phyloP scores from a whole-genome alignment of 2,888 invertebrate genomes.

The Xestobium rufovillosum region DNA sequence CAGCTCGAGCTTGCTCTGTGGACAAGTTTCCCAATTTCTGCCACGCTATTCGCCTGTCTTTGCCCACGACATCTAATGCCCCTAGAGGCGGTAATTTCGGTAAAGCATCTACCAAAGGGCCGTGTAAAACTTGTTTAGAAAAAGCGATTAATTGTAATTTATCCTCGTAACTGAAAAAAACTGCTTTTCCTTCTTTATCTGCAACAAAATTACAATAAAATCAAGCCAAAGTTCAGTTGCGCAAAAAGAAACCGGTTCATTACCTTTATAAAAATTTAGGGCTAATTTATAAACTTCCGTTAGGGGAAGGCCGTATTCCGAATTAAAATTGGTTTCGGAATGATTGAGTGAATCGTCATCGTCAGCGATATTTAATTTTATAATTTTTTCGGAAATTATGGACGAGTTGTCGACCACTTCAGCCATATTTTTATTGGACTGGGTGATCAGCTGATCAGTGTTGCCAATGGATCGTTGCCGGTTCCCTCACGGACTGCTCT shows the following conservation, averaged over 20 bases:
- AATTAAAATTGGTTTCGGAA: slow-evolving; percentile 29
- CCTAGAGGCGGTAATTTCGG: slow-evolving; percentile 70
- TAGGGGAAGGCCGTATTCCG: slow-evolving; percentile 60
- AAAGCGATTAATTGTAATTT: slow-evolving; percentile 85
- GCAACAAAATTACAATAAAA: slow-evolving; percentile 33
- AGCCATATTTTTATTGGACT: slow-evolving; percentile 36
- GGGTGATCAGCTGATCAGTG: not conserved
- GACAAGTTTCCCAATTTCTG: slow-evolving; percentile 80
- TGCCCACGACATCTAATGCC: slow-evolving; percentile 90
- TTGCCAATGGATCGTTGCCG: no score
- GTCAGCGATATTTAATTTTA: slow-evolving; percentile 30
- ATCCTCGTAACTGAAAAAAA: slow-evolving; percentile 90
- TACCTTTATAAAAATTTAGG: slow-evolving; percentile 90
- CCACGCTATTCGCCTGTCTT: slow-evolving; percentile 90
- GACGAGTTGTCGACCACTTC: slow-evolving; percentile 32
- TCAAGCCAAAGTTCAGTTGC: slow-evolving; percentile 7
- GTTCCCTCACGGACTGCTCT: no score
- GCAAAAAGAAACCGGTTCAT: slow-evolving; percentile 21
- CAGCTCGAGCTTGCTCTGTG: slow-evolving; percentile 81
- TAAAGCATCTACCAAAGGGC: slow-evolving; percentile 65
- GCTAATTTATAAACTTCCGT: slow-evolving; percentile 84
- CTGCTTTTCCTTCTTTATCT: slow-evolving; percentile 98
- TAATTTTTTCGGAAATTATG: slow-evolving; percentile 34
- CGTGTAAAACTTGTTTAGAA: slow-evolving; percentile 85
- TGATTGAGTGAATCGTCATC: slow-evolving; percentile 16